Evolutionary conservation across 2,113 vertebrate species (phyloP).

Genomic region (Bambusicola thoracicus): DNA sequence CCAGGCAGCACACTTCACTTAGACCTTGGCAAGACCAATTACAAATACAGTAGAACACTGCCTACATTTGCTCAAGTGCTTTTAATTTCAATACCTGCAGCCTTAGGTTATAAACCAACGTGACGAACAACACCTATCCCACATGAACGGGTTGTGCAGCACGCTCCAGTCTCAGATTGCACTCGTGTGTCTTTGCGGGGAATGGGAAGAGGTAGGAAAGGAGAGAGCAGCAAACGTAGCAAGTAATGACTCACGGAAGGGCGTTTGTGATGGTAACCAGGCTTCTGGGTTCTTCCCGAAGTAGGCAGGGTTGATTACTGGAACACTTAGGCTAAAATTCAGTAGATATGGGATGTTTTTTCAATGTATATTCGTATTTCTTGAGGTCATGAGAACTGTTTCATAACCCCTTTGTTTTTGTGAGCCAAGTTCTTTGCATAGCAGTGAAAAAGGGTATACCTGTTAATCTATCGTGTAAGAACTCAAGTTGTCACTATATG

Average conservation of each 20-base stretch:
- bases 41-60: neutral
- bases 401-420: conserved; percentile 66
- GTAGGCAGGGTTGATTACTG: conserved; percentile 57
- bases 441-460: conserved; percentile 63
- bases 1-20: neutral
- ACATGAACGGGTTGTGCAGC: neutral
- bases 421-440: conserved; percentile 65
- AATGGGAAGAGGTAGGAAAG: conserved; percentile 23
- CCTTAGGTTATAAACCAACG: conserved; percentile 31
- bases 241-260: neutral
- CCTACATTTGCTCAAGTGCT: conserved; percentile 54
- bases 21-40: neutral
- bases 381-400: conserved; percentile 63
- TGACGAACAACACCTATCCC: neutral
- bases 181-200: conserved; percentile 6
- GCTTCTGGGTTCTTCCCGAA: conserved; percentile 61
- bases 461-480: conserved; percentile 66
- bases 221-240: conserved; percentile 17
- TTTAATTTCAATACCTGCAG: conserved; percentile 46
- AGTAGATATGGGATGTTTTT: conserved; percentile 66
- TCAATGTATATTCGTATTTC: conserved; percentile 66
- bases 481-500: conserved; percentile 68
- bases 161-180: neutral
- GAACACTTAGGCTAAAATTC: conserved; percentile 62
- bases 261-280: conserved; percentile 41